A percentile compares a stretch with the other conserved stretches of the same genome.
Evolutionary conservation across 2,888 invertebrate species (phyloP).

Genomic region (Euplagia quadripunctaria): DNA sequence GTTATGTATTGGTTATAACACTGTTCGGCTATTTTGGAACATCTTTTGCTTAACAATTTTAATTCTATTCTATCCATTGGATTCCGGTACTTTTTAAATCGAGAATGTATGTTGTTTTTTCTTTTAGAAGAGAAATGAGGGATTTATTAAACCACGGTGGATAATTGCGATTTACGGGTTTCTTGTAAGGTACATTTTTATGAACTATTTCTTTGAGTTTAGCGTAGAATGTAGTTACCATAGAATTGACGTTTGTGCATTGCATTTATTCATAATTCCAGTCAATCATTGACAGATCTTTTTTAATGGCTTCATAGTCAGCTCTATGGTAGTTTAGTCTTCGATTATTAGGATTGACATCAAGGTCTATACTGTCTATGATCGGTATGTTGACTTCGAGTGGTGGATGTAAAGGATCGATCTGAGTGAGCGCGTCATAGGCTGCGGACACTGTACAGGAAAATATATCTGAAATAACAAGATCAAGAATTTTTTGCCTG

Average conservation of each 20-base stretch:
- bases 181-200: constrained; percentile 2
- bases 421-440: background rate
- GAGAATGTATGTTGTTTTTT: constrained; percentile 19
- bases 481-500: background rate
- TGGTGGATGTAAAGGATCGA: constrained; percentile 1
- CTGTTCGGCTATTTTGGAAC: too few species aligned
- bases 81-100: too few species aligned
- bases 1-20: too few species aligned
- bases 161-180: background rate
- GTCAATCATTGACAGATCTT: background rate
- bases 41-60: too few species aligned
- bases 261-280: background rate
- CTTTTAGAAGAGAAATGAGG: background rate
- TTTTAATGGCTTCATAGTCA: background rate
- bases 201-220: background rate
- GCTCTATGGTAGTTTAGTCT: background rate
- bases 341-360: background rate
- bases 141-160: constrained; percentile 14
- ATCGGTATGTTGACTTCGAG: background rate
- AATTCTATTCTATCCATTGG: too few species aligned
- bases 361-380: background rate
- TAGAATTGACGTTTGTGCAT: background rate
- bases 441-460: background rate
- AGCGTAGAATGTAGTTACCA: background rate
- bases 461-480: background rate